Conservation (phyloP, 2,797 vertebrate species). For the Amblyraja radiata region DNA sequence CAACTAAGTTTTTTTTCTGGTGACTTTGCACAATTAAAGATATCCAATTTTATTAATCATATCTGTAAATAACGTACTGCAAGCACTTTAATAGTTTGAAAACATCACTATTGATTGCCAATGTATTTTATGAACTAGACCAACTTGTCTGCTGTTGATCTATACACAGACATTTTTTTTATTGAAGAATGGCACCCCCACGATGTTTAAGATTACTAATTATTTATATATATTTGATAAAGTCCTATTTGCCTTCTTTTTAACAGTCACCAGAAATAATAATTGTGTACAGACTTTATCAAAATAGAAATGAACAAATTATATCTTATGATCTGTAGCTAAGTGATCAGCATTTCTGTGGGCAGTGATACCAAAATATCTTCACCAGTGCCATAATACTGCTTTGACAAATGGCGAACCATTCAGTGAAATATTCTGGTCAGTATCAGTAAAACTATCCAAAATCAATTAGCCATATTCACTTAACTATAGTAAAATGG, state of each 20-base stretch:
- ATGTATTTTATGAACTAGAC: neutral
- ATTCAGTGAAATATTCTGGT: slow-evolving; percentile 1
- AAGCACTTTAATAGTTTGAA: neutral
- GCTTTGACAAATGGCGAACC: neutral
- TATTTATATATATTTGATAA: neutral
- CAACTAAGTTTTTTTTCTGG: slow-evolving; percentile 19
- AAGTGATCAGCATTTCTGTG: neutral
- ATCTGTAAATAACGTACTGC: neutral
- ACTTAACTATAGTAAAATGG: neutral
- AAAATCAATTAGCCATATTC: neutral
- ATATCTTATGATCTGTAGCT: neutral
- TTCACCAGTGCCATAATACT: neutral
- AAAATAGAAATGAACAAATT: slow-evolving; percentile 4
- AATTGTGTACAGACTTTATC: neutral
- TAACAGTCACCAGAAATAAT: neutral
- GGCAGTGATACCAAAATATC: neutral
- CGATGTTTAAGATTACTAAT: neutral
- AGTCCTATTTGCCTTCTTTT: neutral
- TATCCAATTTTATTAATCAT: neutral
- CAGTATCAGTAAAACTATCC: neutral
- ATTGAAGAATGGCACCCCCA: neutral
- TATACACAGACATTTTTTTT: neutral
- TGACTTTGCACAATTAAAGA: slow-evolving; percentile 13
- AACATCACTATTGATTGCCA: neutral
- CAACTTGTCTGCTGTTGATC: neutral